These are phyloP conservation scores for Euplexia lucipara DNA, from an alignment of 2,888 invertebrate genomes.

Conservation along the genomic window DNA sequence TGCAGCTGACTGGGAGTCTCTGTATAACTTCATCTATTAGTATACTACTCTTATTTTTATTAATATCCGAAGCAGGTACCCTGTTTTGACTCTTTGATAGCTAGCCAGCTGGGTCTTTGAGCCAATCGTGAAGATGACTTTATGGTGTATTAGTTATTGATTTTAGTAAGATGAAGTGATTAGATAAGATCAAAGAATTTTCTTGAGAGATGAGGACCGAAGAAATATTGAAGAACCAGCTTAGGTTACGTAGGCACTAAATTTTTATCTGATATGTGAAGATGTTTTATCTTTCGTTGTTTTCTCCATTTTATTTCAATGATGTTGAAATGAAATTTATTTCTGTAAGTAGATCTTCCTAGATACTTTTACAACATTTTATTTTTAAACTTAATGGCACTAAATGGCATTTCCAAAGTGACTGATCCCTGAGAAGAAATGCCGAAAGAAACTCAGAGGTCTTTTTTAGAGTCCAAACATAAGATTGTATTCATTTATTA, in stretches of 20 bases:
- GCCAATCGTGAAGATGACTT: slow-evolving; percentile 51
- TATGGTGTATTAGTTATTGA: slow-evolving; percentile 48
- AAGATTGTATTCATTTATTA: too few relatives aligned
- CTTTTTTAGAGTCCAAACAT: too few relatives aligned
- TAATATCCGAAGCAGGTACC: slow-evolving; percentile 80
- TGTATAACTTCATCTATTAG: slow-evolving; percentile 87
- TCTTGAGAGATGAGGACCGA: neutral
- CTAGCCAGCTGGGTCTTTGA: slow-evolving; percentile 46
- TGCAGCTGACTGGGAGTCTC: slow-evolving; percentile 88
- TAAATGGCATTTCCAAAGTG: too few relatives aligned
- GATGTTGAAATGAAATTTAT: too few relatives aligned
- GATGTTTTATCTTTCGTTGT: too few relatives aligned
- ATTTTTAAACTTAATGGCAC: too few relatives aligned
- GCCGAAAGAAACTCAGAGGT: too few relatives aligned
- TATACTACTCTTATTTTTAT: slow-evolving; percentile 86
- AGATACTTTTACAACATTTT: too few relatives aligned
- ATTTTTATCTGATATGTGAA: neutral
- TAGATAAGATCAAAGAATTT: neutral
- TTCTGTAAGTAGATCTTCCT: too few relatives aligned
- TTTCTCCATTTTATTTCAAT: too few relatives aligned
- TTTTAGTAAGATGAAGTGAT: slow-evolving; percentile 18
- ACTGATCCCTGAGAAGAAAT: too few relatives aligned
- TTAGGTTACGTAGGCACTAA: neutral
- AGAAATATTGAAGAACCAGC: neutral
- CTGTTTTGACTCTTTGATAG: slow-evolving; percentile 78